phyloP scores from a whole-genome alignment of 2,797 vertebrate genomes.

The Leucoraja ocellata region DNA sequence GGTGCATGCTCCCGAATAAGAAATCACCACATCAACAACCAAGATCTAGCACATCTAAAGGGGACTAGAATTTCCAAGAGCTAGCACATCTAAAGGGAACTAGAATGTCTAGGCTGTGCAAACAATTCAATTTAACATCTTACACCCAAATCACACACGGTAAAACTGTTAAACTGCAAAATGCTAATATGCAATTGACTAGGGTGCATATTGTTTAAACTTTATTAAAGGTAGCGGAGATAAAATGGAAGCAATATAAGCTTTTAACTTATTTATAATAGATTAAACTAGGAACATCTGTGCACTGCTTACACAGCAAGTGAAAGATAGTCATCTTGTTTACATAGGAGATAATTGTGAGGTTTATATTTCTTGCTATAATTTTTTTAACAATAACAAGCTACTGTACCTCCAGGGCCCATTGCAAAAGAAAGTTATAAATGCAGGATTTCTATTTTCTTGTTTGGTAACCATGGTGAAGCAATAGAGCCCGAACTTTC shows the following conservation, averaged over 20 bases:
- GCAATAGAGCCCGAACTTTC: slow-evolving; percentile 96
- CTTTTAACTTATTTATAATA: slow-evolving; percentile 55
- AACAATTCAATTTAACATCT: background rate
- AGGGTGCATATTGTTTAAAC: slow-evolving; percentile 52
- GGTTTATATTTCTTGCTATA: slow-evolving; percentile 71
- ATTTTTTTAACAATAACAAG: slow-evolving; percentile 65
- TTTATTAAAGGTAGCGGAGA: slow-evolving; percentile 47
- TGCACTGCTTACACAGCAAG: slow-evolving; percentile 55
- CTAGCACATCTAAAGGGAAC: background rate
- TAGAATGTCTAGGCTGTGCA: background rate
- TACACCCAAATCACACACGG: background rate
- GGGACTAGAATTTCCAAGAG: background rate
- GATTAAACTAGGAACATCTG: slow-evolving; percentile 53
- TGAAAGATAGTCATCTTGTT: slow-evolving; percentile 58
- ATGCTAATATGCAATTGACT: slow-evolving; percentile 47
- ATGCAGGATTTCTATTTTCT: slow-evolving; percentile 64
- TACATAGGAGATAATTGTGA: slow-evolving; percentile 60
- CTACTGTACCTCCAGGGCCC: slow-evolving; percentile 60
- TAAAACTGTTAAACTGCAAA: slow-evolving; percentile 45
- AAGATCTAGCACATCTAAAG: background rate
- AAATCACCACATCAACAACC: background rate
- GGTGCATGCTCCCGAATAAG: too few relatives aligned
- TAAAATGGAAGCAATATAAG: slow-evolving; percentile 59
- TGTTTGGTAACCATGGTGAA: slow-evolving; percentile 86
- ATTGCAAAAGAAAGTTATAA: slow-evolving; percentile 74